Conservation (phyloP, 2,113 vertebrate genomes). For the Pontoporia blainvillei region DNA sequence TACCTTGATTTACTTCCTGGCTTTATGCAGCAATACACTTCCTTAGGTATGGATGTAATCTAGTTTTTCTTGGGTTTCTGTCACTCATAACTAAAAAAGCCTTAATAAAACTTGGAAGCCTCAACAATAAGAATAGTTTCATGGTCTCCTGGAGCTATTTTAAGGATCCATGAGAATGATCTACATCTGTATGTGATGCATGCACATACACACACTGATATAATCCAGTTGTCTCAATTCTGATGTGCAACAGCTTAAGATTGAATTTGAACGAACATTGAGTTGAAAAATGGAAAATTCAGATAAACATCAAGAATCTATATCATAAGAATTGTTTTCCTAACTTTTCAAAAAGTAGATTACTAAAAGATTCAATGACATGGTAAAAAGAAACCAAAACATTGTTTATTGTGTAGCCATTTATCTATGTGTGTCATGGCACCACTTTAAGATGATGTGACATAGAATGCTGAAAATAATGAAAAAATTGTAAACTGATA, state of each 20-base stretch:
- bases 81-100: not conserved
- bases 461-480: not conserved
- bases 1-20: not conserved
- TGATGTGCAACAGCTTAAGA: not conserved
- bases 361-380: not conserved
- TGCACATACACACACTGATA: not conserved
- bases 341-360: not conserved
- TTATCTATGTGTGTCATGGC: not conserved
- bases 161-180: not conserved
- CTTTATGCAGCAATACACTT: not conserved
- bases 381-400: not conserved
- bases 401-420: not conserved
- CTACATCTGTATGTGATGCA: not conserved
- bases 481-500: not conserved
- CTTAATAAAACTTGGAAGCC: not conserved
- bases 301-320: not conserved
- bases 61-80: not conserved
- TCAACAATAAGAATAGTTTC: not conserved
- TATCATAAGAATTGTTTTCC: not conserved
- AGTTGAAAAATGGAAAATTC: not conserved
- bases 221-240: not conserved
- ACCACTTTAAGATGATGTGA: not conserved
- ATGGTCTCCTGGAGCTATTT: not conserved
- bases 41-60: not conserved
- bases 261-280: not conserved